Percentiles rank a stretch among this genome's conserved stretches.
Evolutionary conservation across 1,140 invertebrate genomes (phyloP).

Genomic region (Ceratina calcarata): DNA sequence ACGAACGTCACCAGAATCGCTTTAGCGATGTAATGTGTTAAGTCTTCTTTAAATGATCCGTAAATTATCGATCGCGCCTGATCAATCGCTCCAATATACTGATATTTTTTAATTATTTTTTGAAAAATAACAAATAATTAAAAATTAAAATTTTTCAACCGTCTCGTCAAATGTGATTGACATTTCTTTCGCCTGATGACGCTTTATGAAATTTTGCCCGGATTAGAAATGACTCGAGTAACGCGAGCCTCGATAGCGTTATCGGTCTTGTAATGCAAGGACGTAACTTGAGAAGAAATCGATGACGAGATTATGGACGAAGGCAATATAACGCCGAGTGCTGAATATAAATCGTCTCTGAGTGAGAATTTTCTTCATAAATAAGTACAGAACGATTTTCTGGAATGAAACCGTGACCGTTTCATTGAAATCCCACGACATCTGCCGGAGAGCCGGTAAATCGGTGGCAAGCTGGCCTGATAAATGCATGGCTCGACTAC

Average conservation of each 20-base stretch:
- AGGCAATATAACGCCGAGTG: slow-evolving; percentile 30
- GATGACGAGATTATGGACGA: slow-evolving; percentile 44
- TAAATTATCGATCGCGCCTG: too few relatives aligned
- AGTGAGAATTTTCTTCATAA: slow-evolving; percentile 12
- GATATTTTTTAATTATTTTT: too few relatives aligned
- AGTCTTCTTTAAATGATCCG: too few relatives aligned
- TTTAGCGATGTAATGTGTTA: neutral
- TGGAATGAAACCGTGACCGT: neutral
- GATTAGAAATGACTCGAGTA: slow-evolving; percentile 27
- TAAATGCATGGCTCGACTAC: slow-evolving; percentile 25
- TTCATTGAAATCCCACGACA: slow-evolving; percentile 45
- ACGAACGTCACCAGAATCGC: neutral
- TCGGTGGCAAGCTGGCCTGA: slow-evolving; percentile 27
- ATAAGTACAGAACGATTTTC: neutral
- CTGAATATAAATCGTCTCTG: slow-evolving; percentile 36
- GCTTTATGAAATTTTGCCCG: neutral
- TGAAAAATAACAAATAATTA: too few relatives aligned
- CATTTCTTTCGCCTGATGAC: neutral
- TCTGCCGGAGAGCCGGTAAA: slow-evolving; percentile 32
- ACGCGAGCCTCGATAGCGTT: slow-evolving; percentile 7
- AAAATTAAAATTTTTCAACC: too few relatives aligned
- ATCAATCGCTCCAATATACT: too few relatives aligned
- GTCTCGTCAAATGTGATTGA: neutral
- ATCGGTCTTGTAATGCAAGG: slow-evolving; percentile 38
- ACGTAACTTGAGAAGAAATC: slow-evolving; percentile 48